Percentiles rank a stretch among this genome's conserved stretches.
Conservation (phyloP, 2,797 vertebrate genomes). For the Gymnoscopelus microlampas region DNA sequence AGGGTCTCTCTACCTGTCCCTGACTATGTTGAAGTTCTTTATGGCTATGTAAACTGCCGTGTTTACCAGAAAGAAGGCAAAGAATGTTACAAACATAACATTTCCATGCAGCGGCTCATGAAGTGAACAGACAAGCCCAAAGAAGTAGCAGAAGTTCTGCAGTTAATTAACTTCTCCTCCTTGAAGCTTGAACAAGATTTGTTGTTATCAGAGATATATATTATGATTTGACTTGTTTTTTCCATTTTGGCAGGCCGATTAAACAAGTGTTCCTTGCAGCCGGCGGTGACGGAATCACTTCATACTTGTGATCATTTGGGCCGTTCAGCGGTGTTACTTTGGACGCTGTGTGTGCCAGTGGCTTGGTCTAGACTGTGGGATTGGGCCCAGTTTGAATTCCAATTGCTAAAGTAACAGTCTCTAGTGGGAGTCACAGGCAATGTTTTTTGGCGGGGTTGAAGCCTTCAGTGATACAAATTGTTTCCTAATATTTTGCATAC, state of each 20-base stretch:
- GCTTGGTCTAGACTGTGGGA: constrained; percentile 9
- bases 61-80: no score
- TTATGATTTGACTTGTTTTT: background rate
- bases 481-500: no score
- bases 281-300: background rate
- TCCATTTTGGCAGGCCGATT: background rate
- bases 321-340: constrained; percentile 28
- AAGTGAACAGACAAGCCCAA: no score
- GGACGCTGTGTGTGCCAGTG: background rate
- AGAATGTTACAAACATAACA: no score
- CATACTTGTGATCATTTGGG: background rate
- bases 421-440: constrained; percentile 38
- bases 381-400: constrained; percentile 47
- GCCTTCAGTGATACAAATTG: background rate
- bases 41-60: no score
- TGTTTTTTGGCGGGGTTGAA: constrained; percentile 1
- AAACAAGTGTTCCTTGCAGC: background rate
- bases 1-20: no score
- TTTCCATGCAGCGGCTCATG: no score
- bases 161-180: no score
- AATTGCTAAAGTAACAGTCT: constrained; percentile 37
- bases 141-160: no score
- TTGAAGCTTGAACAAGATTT: background rate
- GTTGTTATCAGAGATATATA: background rate
- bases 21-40: no score